Percentiles rank a stretch among this genome's conserved stretches.
Evolutionary conservation across 2,888 invertebrate genomes (phyloP).

Genomic region (Lobophora halterata): DNA sequence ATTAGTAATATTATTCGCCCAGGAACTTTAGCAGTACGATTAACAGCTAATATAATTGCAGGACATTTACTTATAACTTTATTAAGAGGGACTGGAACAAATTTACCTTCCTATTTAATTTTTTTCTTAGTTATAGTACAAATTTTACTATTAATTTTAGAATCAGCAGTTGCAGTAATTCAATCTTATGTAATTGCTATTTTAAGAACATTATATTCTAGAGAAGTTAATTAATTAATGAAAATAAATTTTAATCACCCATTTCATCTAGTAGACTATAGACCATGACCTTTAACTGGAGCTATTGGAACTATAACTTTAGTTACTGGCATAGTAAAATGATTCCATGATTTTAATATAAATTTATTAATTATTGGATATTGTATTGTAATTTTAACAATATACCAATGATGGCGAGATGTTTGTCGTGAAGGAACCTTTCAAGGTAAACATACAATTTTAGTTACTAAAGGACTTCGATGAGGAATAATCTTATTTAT

Average conservation of each 20-base stretch:
- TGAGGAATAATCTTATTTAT: conserved; percentile 88
- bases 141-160: conserved; percentile 77
- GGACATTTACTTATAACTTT: conserved; percentile 85
- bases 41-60: conserved; percentile 89
- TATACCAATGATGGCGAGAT: conserved; percentile 87
- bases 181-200: conserved; percentile 85
- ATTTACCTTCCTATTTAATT: conserved; percentile 45
- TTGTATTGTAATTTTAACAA: conserved; percentile 68
- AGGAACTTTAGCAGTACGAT: conserved; percentile 84
- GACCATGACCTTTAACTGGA: conserved; percentile 83
- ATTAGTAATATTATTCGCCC: conserved; percentile 87
- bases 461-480: conserved; percentile 81
- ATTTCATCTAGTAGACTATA: conserved; percentile 83
- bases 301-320: conserved; percentile 80
- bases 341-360: conserved; percentile 80
- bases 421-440: conserved; percentile 83
- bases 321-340: conserved; percentile 81
- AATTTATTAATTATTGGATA: conserved; percentile 77
- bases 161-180: conserved; percentile 82
- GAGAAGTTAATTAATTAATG: conserved; percentile 82
- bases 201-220: conserved; percentile 84
- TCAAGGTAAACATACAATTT: conserved; percentile 83
- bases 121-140: conserved; percentile 65
- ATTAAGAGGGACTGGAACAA: conserved; percentile 63
- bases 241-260: conserved; percentile 79